A percentile compares a stretch with the other conserved stretches of the same genome.
Evolutionary conservation across 2,888 invertebrate species (phyloP).

Genomic region (Amiota communis): DNA sequence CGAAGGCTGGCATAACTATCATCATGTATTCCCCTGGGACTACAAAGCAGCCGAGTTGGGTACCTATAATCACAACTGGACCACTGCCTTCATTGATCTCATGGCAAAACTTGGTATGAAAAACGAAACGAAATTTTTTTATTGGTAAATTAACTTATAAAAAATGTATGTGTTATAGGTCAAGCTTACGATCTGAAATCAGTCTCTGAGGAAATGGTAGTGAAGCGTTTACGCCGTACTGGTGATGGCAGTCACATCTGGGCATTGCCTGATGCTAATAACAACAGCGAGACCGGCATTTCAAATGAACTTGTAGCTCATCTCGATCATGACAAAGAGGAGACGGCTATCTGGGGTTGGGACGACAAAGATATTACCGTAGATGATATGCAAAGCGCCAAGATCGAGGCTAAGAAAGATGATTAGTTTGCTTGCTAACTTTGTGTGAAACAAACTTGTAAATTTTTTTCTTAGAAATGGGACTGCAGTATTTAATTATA

Average conservation of each 20-base stretch:
- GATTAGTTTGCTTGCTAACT: constrained; percentile 50
- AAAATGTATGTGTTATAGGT: constrained; percentile 75
- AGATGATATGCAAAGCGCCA: constrained; percentile 78
- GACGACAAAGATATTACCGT: constrained; percentile 83
- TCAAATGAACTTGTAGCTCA: constrained; percentile 63
- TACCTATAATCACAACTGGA: constrained; percentile 78
- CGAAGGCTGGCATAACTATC: constrained; percentile 92
- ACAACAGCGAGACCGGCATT: constrained; percentile 54
- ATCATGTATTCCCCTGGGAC: constrained; percentile 90
- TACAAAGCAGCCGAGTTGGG: constrained; percentile 84
- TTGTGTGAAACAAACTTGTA: constrained; percentile 36
- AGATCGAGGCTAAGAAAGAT: constrained; percentile 63
- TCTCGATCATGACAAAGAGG: constrained; percentile 70
- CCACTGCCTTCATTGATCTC: constrained; percentile 79
- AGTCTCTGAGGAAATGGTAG: constrained; percentile 81
- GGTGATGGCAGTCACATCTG: constrained; percentile 80
- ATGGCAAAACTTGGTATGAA: constrained; percentile 80
- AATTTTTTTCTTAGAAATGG: constrained; percentile 41
- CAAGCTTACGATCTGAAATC: constrained; percentile 90
- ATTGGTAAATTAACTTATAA: neutral
- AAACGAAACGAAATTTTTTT: neutral
- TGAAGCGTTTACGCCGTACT: constrained; percentile 80
- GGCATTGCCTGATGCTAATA: constrained; percentile 59
- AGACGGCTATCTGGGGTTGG: constrained; percentile 86
- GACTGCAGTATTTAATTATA: constrained; percentile 61